These are phyloP conservation scores for Bombus impatiens DNA, from an alignment of 1,140 invertebrate species.

Conservation along the genomic window DNA sequence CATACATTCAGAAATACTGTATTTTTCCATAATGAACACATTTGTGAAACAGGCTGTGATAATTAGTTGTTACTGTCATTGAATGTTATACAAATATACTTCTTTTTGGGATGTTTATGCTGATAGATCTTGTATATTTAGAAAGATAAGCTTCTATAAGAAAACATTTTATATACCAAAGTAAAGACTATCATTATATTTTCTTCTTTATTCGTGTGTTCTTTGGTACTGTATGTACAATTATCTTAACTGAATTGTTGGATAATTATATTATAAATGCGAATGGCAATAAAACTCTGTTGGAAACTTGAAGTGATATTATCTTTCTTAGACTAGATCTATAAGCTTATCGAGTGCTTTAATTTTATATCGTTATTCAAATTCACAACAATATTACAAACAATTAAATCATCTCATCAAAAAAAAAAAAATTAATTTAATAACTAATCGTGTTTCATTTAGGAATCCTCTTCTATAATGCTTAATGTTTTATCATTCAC, in stretches of 20 bases:
- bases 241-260: constrained; percentile 41
- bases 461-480: not conserved
- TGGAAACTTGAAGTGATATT: constrained; percentile 58
- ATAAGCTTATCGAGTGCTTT: constrained; percentile 26
- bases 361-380: constrained; percentile 13
- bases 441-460: not conserved
- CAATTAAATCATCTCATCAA: not conserved
- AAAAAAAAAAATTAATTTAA: not conserved
- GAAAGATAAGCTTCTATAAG: constrained; percentile 42
- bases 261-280: constrained; percentile 58
- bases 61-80: constrained; percentile 48
- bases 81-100: constrained; percentile 40
- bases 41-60: constrained; percentile 63
- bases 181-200: constrained; percentile 36
- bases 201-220: constrained; percentile 45
- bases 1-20: constrained; percentile 25
- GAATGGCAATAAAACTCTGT: constrained; percentile 63
- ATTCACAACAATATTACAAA: not conserved
- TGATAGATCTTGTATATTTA: constrained; percentile 60
- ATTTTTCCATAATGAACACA: constrained; percentile 39
- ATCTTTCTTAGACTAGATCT: constrained; percentile 58
- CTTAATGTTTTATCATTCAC: not conserved
- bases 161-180: constrained; percentile 45
- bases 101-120: constrained; percentile 42
- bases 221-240: constrained; percentile 48